These are phyloP conservation scores for Elephas maximus DNA, from an alignment of 2,113 vertebrate genomes.

Conservation along the genomic window DNA sequence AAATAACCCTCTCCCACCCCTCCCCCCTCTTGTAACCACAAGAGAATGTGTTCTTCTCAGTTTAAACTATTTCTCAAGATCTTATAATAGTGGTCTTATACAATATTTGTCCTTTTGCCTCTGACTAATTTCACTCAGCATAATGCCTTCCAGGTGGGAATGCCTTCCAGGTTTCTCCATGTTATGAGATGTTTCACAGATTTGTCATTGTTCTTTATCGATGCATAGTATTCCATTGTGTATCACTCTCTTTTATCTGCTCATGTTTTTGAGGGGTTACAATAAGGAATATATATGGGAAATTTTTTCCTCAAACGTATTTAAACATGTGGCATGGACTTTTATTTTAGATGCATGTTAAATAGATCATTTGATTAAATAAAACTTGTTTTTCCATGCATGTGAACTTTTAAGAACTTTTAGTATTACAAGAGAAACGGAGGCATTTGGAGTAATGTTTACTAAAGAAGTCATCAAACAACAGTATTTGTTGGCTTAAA, in stretches of 20 bases:
- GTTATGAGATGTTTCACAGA: too few relatives aligned
- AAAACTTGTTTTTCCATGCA: not conserved
- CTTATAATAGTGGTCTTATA: too few relatives aligned
- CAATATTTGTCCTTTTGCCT: too few relatives aligned
- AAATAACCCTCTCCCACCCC: too few relatives aligned
- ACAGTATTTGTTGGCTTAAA: not conserved
- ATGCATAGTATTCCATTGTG: too few relatives aligned
- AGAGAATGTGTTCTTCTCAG: too few relatives aligned
- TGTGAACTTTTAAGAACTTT: not conserved
- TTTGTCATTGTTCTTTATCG: too few relatives aligned
- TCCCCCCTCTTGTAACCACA: too few relatives aligned
- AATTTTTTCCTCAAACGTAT: not conserved
- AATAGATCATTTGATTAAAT: slow-evolving; percentile 32
- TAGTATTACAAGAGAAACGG: not conserved
- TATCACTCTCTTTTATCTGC: not conserved
- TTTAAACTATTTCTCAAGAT: too few relatives aligned
- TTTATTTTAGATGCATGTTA: slow-evolving; percentile 30
- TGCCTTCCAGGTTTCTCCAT: too few relatives aligned
- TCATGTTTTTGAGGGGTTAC: slow-evolving; percentile 16
- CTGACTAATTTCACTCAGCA: too few relatives aligned
- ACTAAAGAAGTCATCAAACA: not conserved
- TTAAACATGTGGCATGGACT: not conserved
- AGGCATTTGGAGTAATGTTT: not conserved
- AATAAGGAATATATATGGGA: not conserved
- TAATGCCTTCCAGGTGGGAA: too few relatives aligned